phyloP scores from a whole-genome alignment of 2,113 vertebrate species.

The Cebus imitator region DNA sequence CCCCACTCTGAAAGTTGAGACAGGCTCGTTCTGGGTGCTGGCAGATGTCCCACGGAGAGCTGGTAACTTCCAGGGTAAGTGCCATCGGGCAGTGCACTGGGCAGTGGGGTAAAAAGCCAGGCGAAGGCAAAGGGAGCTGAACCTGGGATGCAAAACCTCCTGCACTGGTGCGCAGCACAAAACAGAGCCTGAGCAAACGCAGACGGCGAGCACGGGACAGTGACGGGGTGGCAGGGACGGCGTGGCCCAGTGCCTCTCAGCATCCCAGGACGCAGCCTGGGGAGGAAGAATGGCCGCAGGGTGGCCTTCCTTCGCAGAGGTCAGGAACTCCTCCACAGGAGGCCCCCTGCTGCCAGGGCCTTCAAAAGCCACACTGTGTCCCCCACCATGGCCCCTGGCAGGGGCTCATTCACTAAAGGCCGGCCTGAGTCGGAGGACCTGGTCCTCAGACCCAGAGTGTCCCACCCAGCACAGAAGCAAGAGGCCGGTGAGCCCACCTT shows the following conservation, averaged over 20 bases:
- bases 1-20: not conserved
- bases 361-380: not conserved
- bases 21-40: not conserved
- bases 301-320: not conserved
- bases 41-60: not conserved
- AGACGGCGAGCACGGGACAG: accelerated
- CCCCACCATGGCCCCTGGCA: accelerated
- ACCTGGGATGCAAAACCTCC: not conserved
- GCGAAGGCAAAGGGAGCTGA: not conserved
- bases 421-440: not conserved
- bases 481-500: not conserved
- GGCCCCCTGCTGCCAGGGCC: not conserved
- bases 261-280: not conserved
- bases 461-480: not conserved
- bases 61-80: not conserved
- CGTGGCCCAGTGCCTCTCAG: not conserved
- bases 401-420: not conserved
- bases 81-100: not conserved
- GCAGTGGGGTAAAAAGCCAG: not conserved
- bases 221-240: not conserved
- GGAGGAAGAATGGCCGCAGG: not conserved
- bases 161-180: accelerated
- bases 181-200: not conserved
- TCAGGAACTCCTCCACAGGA: not conserved
- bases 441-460: not conserved